phyloP scores from a whole-genome alignment of 1,140 invertebrate species.

The Orchestia grillus region DNA sequence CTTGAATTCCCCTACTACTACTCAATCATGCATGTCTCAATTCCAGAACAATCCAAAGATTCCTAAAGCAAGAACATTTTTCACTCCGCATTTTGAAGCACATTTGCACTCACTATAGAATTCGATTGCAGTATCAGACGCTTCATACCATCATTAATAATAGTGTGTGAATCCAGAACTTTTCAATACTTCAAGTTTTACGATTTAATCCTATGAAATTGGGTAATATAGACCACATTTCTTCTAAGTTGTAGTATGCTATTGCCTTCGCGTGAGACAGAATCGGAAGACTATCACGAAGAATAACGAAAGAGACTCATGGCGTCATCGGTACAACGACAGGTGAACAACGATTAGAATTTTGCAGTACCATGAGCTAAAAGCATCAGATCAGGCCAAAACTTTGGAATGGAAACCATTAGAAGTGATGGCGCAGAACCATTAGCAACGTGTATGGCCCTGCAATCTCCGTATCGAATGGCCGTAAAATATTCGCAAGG shows the following conservation, averaged over 20 bases:
- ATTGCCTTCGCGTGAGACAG: background rate
- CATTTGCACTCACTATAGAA: no score
- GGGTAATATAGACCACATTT: background rate
- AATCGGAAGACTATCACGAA: background rate
- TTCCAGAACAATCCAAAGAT: background rate
- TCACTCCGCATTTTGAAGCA: background rate
- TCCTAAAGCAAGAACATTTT: background rate
- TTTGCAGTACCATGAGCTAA: background rate
- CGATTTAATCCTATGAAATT: background rate
- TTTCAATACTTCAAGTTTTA: background rate
- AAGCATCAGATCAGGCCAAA: background rate
- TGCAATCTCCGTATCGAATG: background rate
- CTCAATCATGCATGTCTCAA: no score
- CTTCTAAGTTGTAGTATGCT: background rate
- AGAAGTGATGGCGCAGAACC: background rate
- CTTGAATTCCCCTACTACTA: no score
- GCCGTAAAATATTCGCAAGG: background rate
- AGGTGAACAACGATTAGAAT: background rate
- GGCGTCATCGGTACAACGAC: background rate
- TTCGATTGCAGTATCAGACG: no score
- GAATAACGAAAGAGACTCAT: background rate
- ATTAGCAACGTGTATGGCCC: background rate
- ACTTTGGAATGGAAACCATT: background rate
- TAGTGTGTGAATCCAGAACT: no score
- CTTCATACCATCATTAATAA: no score